These are phyloP conservation scores for Hyposoter didymator DNA, from an alignment of 2,888 invertebrate species.

Conservation along the genomic window DNA sequence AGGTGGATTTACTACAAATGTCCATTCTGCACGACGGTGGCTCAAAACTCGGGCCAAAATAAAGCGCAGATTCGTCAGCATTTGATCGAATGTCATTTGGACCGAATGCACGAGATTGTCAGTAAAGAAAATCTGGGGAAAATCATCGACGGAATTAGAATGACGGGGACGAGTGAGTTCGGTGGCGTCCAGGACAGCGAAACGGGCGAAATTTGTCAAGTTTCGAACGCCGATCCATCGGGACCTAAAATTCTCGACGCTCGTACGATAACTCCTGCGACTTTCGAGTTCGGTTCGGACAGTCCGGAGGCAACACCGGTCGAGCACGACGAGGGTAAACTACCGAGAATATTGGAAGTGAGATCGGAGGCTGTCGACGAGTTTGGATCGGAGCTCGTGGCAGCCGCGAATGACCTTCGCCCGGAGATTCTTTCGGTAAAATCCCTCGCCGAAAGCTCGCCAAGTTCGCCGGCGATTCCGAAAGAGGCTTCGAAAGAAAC, in stretches of 20 bases:
- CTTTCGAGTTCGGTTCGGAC: constrained; percentile 73
- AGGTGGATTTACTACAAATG: constrained; percentile 75
- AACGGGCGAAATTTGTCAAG: constrained; percentile 17
- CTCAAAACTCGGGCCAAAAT: constrained; percentile 65
- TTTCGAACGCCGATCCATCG: constrained; percentile 41
- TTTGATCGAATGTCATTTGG: constrained; percentile 70
- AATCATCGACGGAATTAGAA: constrained; percentile 40
- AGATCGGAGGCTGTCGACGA: constrained; percentile 68
- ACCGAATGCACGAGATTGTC: constrained; percentile 70
- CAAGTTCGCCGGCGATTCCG: constrained; percentile 23
- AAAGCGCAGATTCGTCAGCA: constrained; percentile 71
- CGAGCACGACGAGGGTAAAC: constrained; percentile 4
- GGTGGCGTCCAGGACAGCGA: background rate
- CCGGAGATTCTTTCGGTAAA: constrained; percentile 42
- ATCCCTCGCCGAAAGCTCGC: constrained; percentile 22
- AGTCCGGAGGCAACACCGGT: constrained; percentile 46
- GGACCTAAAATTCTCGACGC: constrained; percentile 77
- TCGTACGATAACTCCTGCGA: constrained; percentile 75
- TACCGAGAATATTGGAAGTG: constrained; percentile 72
- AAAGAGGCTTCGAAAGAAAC: constrained; percentile 10
- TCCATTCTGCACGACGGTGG: constrained; percentile 73
- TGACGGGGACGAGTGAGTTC: background rate
- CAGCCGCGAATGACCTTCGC: background rate
- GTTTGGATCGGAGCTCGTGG: constrained; percentile 21
- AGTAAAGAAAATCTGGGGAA: constrained; percentile 59